Evolutionary conservation across 2,888 invertebrate species (phyloP).

Genomic region (Orthosia gracilis): DNA sequence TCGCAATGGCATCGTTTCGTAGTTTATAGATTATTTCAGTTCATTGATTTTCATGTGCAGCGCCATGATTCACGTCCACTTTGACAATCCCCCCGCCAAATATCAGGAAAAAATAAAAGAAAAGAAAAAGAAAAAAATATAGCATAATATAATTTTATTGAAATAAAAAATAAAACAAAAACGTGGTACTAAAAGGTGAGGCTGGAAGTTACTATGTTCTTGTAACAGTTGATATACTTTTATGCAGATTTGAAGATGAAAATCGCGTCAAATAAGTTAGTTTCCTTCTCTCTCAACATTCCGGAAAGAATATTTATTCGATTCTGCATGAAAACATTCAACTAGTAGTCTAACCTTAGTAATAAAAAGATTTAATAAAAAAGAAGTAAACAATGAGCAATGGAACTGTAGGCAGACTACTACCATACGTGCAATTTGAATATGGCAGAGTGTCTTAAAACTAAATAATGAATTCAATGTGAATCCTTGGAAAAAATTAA

Average conservation of each 20-base stretch:
- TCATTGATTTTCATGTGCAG: constrained; percentile 85
- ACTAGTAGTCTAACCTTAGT: constrained; percentile 61
- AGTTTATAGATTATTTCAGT: constrained; percentile 79
- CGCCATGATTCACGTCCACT: constrained; percentile 88
- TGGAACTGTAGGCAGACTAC: constrained; percentile 79
- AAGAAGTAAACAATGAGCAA: constrained; percentile 75
- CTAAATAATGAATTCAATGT: constrained; percentile 77
- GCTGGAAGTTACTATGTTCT: constrained; percentile 73
- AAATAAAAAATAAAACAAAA: constrained; percentile 73
- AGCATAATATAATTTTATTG: constrained; percentile 82
- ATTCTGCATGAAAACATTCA: constrained; percentile 73
- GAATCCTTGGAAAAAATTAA: constrained; percentile 75
- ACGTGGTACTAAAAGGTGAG: constrained; percentile 78
- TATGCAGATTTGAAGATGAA: constrained; percentile 68
- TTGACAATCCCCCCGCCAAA: constrained; percentile 88
- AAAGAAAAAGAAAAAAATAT: constrained; percentile 75
- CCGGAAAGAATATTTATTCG: constrained; percentile 34
- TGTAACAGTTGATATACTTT: constrained; percentile 71
- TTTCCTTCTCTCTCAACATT: constrained; percentile 23
- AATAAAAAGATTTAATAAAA: constrained; percentile 70
- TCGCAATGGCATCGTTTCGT: constrained; percentile 80
- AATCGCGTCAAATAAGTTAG: constrained; percentile 42
- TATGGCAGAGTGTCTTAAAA: constrained; percentile 69
- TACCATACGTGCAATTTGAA: constrained; percentile 80
- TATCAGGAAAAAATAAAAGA: constrained; percentile 78